Base-by-base conservation (phyloP, 2,888 invertebrate genomes). In the Pharmacophagus antenor region DNA sequence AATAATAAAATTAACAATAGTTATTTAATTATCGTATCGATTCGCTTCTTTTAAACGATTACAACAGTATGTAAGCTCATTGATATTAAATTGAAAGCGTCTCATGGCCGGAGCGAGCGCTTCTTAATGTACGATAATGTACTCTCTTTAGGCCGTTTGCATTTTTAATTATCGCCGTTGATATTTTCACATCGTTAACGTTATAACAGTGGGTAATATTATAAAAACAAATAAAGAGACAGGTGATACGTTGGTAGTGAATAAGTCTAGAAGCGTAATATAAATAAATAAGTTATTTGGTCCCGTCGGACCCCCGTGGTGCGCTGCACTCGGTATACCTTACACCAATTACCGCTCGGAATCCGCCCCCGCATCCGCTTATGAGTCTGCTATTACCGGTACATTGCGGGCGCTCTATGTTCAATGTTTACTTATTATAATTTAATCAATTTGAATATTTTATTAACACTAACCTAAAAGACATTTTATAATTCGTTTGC, bases 121-220 rank as follows among this genome's bases (percentile, higher is more conserved):
- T 71, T 78, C 83, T 77, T 83, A 82, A 85, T 79, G 82, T 79
- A 80, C 79, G 76, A 82, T 84, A 80, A n/a, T n/a, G n/a, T n/a
- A n/a, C n/a, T n/a, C n/a, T 74, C 69, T 70, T 65, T 66, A 70
- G 71, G 81, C 74, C 78, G 79, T 85, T 85, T 82, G 82, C 82
- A 74, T 84, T 84, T 85, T 85, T 86, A 88, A 88, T 88, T 84
- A 84, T 78, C 80, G 81, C 78, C 81, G 81, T 82, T 84, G 79
- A 85, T 86, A 84, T 87, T 88, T 88, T 87, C 84, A 85, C 85
- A 77, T 88, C 85, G 83, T 89, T 86, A 87, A 84, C 77, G 37
- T n/a, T 27, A 6, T 27, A 27, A 27, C 10, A 27, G 72, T 75
- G 80, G 77, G 78, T 79, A 77, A 79, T 78, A 80, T 85, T 84